Conservation (phyloP, 2,797 vertebrate species). For the Crypturellus tataupa region DNA sequence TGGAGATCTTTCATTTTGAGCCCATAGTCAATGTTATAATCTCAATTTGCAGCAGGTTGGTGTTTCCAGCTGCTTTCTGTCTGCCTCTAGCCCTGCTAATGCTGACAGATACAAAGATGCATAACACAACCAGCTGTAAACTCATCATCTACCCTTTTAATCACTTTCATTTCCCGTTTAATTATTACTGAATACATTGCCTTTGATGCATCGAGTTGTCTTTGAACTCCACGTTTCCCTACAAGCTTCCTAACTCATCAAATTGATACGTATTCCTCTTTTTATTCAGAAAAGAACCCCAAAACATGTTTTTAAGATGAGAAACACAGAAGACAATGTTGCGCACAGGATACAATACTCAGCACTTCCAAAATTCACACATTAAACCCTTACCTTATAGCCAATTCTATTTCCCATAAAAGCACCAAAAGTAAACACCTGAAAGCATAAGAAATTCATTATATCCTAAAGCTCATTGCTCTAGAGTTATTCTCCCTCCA, state of each 20-base stretch:
- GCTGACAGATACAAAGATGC: background rate
- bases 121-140: background rate
- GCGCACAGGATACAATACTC: rapidly evolving
- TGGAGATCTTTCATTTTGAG: background rate
- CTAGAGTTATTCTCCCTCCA: background rate
- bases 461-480: rapidly evolving
- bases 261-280: background rate
- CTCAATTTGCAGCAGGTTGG: background rate
- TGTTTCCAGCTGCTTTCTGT: background rate
- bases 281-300: background rate
- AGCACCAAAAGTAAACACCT: background rate
- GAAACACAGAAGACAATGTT: background rate
- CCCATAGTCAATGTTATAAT: background rate
- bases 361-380: background rate
- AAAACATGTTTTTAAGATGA: background rate
- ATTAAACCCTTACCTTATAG: background rate
- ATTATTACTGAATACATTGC: background rate
- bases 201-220: background rate
- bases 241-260: background rate
- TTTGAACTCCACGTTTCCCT: background rate
- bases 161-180: background rate
- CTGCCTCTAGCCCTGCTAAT: background rate
- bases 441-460: background rate
- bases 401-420: background rate
- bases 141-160: background rate